Evolutionary conservation across 2,113 vertebrate genomes (phyloP), one percentile per base, ranked within the genome.

Genomic region (Trochalopteron elliotii): DNA sequence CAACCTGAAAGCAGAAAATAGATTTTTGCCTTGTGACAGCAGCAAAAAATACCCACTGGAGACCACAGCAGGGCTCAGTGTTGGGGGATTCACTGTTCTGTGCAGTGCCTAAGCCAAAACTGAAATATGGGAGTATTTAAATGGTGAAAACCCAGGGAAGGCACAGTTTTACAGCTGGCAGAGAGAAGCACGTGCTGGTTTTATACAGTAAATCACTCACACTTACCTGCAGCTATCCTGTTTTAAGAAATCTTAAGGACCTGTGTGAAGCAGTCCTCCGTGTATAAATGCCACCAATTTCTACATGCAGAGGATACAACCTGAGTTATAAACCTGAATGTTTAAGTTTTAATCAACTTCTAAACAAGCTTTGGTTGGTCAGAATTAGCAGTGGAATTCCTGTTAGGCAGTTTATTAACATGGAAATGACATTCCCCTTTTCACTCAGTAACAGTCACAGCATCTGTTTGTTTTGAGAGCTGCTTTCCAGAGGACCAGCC

Each of bases 1-100:
- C 98, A 9, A 98, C 95, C 98, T 98, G 83, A 53, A 96, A 89
- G 12, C 39, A 94, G 39, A 89, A 95, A 84, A 90, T 0, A 89
- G 65, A 83, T 21, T 40, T 40, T 65, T 53, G 7, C 22, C 31
- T 52, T 68, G 31, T n/a, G 25, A 78, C 19, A 94, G 30, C 49
- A 92, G 86, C 47, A 40, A 70, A 21, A 55, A 23, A 63, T 6
- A 15, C 4, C 14, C 7, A 16, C 44, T 30, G 50, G 49, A 89
- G 56, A 74, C 15, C 68, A 53, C 23, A 76, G 52, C 35, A 87
- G 59, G 20, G 44, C 42, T 88, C 74, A 47, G 56, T 18, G 33
- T 59, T 76, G 42, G 12, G 56, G 35, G 2, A 0, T 7, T 40
- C 28, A 35, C 19, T 80, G n/a, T 25, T 23, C 40, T 49, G 27